Conservation (phyloP, 1,140 invertebrate genomes). For the Drosophila grimshawi region DNA sequence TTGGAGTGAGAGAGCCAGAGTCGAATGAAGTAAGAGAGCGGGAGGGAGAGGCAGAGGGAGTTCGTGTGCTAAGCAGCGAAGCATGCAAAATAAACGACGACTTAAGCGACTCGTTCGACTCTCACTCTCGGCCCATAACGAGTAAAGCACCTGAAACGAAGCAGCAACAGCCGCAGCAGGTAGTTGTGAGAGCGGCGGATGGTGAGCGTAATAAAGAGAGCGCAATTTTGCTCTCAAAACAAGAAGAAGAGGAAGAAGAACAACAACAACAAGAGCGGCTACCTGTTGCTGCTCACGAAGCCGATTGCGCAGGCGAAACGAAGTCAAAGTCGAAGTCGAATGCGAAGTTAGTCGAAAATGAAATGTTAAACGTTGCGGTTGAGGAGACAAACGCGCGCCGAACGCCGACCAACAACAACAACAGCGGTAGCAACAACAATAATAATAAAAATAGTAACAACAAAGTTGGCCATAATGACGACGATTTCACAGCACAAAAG, state of each 20-base stretch:
- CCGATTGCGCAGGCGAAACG: conserved; percentile 60
- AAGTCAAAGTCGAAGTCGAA: conserved; percentile 35
- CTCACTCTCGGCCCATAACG: conserved; percentile 50
- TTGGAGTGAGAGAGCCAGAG: not conserved
- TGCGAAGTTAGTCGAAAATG: conserved; percentile 76
- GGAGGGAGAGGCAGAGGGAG: conserved; percentile 18
- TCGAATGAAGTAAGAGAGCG: not conserved
- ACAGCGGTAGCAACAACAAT: conserved; percentile 36
- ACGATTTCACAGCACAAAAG: conserved; percentile 78
- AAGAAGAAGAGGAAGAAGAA: too few species aligned
- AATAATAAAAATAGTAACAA: conserved; percentile 41
- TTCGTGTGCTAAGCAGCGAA: conserved; percentile 62
- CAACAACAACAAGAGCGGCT: conserved; percentile 2
- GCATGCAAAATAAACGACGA: conserved; percentile 81
- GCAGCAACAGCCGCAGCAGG: conserved; percentile 42
- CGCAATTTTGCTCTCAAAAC: conserved; percentile 11
- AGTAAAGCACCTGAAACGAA: conserved; percentile 68
- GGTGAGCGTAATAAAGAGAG: conserved; percentile 17
- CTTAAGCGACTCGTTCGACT: conserved; percentile 57
- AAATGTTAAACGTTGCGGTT: conserved; percentile 83
- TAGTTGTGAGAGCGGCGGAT: conserved; percentile 30
- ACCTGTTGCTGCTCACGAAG: conserved; percentile 67
- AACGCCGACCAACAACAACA: conserved; percentile 44
- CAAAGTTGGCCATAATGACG: conserved; percentile 65
- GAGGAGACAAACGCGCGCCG: conserved; percentile 72